These are phyloP conservation scores for Heliconius congener DNA, from an alignment of 1,140 invertebrate genomes.

Conservation along the genomic window DNA sequence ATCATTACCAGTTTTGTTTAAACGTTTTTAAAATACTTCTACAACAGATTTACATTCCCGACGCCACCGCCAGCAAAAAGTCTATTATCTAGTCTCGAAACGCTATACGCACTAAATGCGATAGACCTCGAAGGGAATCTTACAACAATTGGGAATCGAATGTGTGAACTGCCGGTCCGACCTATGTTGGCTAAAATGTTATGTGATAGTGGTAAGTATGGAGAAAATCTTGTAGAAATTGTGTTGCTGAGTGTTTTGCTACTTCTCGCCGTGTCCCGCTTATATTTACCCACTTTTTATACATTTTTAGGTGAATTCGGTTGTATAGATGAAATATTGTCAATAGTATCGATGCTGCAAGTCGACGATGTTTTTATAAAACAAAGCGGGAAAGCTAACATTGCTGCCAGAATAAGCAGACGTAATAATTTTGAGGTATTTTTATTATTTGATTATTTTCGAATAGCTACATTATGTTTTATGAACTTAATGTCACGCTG, in stretches of 20 bases:
- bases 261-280: no score
- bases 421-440: conserved; percentile 52
- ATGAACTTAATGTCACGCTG: no score
- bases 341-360: conserved; percentile 94
- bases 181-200: conserved; percentile 95
- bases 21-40: no score
- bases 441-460: neutral
- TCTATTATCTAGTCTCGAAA: conserved; percentile 92
- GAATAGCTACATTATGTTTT: no score
- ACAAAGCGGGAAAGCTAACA: conserved; percentile 81
- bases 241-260: neutral
- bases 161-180: conserved; percentile 96
- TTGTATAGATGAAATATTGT: conserved; percentile 93
- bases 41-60: conserved; percentile 88
- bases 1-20: no score
- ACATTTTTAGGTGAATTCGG: conserved; percentile 86
- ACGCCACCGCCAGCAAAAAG: conserved; percentile 94
- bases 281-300: no score
- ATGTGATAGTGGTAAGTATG: conserved; percentile 86
- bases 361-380: conserved; percentile 92
- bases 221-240: neutral
- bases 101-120: conserved; percentile 92
- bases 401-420: conserved; percentile 52
- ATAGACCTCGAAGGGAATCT: conserved; percentile 91
- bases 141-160: conserved; percentile 90